Evolutionary conservation across 2,113 vertebrate genomes (phyloP).

Genomic region (Octodon degus): DNA sequence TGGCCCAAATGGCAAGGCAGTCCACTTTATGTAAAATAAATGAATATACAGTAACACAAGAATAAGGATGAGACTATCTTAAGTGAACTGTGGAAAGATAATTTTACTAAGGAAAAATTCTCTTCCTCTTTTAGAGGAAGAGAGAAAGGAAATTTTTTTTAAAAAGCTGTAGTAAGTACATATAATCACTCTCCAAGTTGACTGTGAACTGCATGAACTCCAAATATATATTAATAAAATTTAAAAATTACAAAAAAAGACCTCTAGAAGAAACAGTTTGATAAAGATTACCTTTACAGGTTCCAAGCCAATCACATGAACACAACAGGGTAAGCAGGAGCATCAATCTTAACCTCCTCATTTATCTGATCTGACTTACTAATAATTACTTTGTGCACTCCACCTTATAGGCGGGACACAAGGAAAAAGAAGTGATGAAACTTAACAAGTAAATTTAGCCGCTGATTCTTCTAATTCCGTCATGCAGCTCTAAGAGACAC

Average conservation of each 20-base stretch:
- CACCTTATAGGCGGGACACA: not conserved
- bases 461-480: not conserved
- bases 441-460: not conserved
- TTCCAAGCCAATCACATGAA: not conserved
- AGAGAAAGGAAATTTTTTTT: too few species aligned
- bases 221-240: too few species aligned
- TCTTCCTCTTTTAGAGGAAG: too few species aligned
- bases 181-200: too few species aligned
- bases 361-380: not conserved
- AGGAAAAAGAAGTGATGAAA: not conserved
- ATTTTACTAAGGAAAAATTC: not conserved
- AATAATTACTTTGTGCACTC: conserved; percentile 22
- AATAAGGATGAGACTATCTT: not conserved
- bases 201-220: too few species aligned
- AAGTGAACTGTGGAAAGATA: conserved; percentile 44
- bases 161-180: too few species aligned
- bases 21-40: conserved; percentile 36
- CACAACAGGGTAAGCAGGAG: not conserved
- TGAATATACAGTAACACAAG: not conserved
- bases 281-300: conserved; percentile 4
- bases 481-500: not conserved
- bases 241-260: too few species aligned
- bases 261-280: not conserved
- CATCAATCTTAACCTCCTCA: not conserved
- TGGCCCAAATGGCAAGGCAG: not conserved